Percentiles rank a stretch among this genome's conserved stretches.
These are phyloP conservation scores for Hydrophis major DNA, from an alignment of 2,797 vertebrate species.

Conservation along the genomic window DNA sequence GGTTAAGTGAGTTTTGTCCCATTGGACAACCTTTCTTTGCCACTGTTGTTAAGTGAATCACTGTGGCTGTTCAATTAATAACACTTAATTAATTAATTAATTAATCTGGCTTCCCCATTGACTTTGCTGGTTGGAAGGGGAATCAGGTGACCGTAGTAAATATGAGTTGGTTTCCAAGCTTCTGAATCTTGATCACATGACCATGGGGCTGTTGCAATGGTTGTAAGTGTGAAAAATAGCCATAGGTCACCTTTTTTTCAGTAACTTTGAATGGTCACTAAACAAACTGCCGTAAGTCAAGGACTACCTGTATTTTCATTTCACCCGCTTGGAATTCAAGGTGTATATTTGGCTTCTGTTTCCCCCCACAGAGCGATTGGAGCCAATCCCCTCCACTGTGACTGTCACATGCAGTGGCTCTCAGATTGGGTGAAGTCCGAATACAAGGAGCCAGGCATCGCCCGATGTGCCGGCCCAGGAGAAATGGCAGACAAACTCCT, in stretches of 20 bases:
- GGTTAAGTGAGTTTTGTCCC: no score
- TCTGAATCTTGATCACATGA: no score
- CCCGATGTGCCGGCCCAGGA: conserved; percentile 90
- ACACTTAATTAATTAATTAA: no score
- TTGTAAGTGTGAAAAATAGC: no score
- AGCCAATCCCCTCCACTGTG: conserved; percentile 95
- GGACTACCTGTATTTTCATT: neutral
- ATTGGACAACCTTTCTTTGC: no score
- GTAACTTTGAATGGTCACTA: neutral
- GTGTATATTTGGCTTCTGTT: neutral
- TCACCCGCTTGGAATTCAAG: neutral
- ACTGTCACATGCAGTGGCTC: conserved; percentile 98
- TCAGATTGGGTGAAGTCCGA: conserved; percentile 98
- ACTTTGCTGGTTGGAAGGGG: no score
- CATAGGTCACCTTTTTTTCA: neutral
- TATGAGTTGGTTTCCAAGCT: no score
- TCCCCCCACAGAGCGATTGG: conserved; percentile 84
- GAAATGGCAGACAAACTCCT: conserved; percentile 97
- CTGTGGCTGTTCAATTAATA: no score
- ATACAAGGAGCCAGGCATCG: conserved; percentile 97
- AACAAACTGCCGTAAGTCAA: neutral
- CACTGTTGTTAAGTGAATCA: no score
- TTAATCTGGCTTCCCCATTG: no score
- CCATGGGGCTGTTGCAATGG: no score
- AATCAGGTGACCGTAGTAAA: no score